Conservation (phyloP, 2,888 invertebrate genomes). For the Metallyticus violacea region DNA sequence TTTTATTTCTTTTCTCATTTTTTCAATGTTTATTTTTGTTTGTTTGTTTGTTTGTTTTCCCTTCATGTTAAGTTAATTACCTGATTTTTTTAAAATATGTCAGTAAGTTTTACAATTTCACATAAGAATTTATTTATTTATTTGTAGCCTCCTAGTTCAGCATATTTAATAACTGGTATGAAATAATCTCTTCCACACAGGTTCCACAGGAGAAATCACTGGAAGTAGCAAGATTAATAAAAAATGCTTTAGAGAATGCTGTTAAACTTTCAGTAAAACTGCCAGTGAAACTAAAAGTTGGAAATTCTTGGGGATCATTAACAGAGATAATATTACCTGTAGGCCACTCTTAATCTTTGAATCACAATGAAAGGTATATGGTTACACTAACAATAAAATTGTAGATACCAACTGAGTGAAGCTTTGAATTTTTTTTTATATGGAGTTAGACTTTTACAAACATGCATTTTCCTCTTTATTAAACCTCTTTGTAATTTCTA, state of each 20-base stretch:
- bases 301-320: conserved; percentile 74
- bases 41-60: no score
- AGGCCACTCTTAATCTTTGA: neutral
- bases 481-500: neutral
- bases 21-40: no score
- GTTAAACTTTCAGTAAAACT: conserved; percentile 72
- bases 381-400: neutral
- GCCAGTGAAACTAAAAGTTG: conserved; percentile 82
- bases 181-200: neutral
- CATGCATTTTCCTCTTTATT: neutral
- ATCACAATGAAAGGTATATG: neutral
- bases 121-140: no score
- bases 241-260: conserved; percentile 76
- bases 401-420: neutral
- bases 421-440: neutral
- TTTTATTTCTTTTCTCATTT: no score
- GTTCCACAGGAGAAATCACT: conserved; percentile 39
- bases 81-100: no score
- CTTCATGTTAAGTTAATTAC: no score
- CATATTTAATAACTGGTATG: neutral
- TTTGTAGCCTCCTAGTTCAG: no score
- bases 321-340: conserved; percentile 14
- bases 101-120: no score
- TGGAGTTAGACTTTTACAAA: neutral
- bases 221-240: conserved; percentile 61